Base-by-base conservation (phyloP, 1,140 invertebrate species). In the Drosophila leontia region DNA sequence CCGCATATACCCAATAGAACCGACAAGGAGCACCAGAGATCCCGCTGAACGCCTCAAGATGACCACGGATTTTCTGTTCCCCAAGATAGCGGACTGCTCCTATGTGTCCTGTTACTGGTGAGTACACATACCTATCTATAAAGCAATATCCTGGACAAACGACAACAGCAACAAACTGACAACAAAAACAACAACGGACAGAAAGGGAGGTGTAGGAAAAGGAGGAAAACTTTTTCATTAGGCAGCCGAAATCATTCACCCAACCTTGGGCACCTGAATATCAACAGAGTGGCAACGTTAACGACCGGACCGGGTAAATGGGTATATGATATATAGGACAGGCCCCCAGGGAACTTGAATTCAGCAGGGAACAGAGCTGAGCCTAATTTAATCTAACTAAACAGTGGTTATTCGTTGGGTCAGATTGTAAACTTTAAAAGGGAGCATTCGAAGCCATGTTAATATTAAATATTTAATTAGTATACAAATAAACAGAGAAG, bases 71-170 rank as follows among this genome's bases (percentile, higher is more conserved):
- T 84, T 92, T 72, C 62, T 92, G 45, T 95, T 95, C 93, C 93
- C 94, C 29, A 95, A 95, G 93, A 94, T 94, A 88, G 91, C 94
- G 56, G 95, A 95, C 70, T 95, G 95, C 93, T 95, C 95, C 77
- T 95, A 95, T 93, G 95, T 95, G 57, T 95, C 95, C 75, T 95
- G 95, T 93, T 95, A 95, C 93, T 95, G 95, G 95, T 94, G 92
- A 94, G 94, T 93, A 69, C 17, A 53, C 35, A 13, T 17, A 39
- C 11, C 15, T 15, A 42, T 42, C 44, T 7, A 26, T 47, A 41
- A 34, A 48, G n/a, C 26, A n/a, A 29, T 37, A 26, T 51, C 55
- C 50, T 69, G 53, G 35, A 39, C 41, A 29, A 35, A 57, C 45
- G 23, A 56, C 50, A 37, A 61, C 55, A 37, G 44, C 37, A 48